Evolutionary conservation across 2,888 invertebrate species (phyloP).

Genomic region (Diploptera punctata): DNA sequence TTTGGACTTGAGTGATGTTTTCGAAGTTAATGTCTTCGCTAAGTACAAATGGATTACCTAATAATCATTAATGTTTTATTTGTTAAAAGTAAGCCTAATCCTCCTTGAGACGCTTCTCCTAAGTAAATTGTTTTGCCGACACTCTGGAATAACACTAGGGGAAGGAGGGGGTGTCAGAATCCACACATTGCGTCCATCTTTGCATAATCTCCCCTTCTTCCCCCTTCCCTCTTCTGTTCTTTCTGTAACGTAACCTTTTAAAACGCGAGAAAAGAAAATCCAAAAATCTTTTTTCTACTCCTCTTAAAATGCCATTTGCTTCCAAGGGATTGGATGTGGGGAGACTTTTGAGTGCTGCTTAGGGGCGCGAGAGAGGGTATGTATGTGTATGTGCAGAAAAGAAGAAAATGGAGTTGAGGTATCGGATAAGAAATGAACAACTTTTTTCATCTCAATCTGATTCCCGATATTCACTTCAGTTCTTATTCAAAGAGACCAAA

Average conservation of each 20-base stretch:
- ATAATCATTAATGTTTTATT: no score
- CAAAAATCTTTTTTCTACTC: slow-evolving; percentile 26
- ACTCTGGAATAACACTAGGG: background rate
- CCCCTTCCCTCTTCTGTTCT: slow-evolving; percentile 3
- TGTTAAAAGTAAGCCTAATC: no score
- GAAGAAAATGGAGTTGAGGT: slow-evolving; percentile 12
- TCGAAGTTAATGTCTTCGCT: no score
- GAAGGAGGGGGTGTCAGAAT: background rate
- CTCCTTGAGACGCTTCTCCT: background rate
- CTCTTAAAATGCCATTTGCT: slow-evolving; percentile 37
- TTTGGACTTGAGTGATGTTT: no score
- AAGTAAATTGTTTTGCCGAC: slow-evolving; percentile 8
- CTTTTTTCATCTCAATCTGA: no score
- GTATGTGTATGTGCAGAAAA: slow-evolving; percentile 10
- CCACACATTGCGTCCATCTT: slow-evolving; percentile 27
- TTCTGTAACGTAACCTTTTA: slow-evolving; percentile 31
- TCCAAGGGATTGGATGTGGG: slow-evolving; percentile 23
- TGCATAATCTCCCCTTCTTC: slow-evolving; percentile 23
- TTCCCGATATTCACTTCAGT: no score
- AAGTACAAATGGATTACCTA: no score
- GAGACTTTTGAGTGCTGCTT: slow-evolving; percentile 25
- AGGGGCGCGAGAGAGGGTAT: slow-evolving; percentile 18
- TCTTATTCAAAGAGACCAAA: no score
- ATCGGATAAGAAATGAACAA: slow-evolving; percentile 20
- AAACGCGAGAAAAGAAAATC: slow-evolving; percentile 25